Conservation (phyloP, 2,113 vertebrate genomes). For the Abramis brama region DNA sequence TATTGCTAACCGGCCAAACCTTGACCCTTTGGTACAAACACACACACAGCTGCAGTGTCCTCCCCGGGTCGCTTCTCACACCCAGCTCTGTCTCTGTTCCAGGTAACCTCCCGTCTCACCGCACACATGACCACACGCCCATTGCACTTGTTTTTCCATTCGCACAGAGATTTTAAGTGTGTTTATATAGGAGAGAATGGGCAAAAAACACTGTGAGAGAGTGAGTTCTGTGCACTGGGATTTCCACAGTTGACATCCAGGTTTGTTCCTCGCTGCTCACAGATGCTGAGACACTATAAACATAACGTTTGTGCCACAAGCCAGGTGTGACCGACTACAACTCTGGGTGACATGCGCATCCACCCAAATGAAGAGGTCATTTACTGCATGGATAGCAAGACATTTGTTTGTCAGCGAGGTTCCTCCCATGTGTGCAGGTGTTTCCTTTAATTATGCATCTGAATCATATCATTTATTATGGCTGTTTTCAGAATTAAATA, state of each 20-base stretch:
- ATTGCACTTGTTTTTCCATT: constrained; percentile 51
- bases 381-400: background rate
- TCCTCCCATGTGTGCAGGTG: constrained; percentile 14
- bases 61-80: constrained; percentile 49
- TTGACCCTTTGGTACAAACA: constrained; percentile 28
- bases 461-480: background rate
- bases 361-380: background rate
- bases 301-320: background rate
- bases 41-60: constrained; percentile 36
- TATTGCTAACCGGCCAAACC: background rate
- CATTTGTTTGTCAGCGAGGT: background rate
- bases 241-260: constrained; percentile 54
- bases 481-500: background rate
- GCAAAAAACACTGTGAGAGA: background rate
- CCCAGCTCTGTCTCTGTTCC: constrained; percentile 51
- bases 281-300: constrained; percentile 5
- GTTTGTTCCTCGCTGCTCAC: background rate
- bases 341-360: background rate
- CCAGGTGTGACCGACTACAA: constrained; percentile 7
- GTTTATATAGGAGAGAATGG: background rate
- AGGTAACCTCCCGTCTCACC: constrained; percentile 48
- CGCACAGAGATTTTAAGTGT: constrained; percentile 10
- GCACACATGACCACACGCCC: constrained; percentile 26
- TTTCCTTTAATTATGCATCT: constrained; percentile 18
- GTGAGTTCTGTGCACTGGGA: constrained; percentile 36